Evolutionary conservation across 2,113 vertebrate genomes (phyloP).

Genomic region (Oreochromis tanganicae): DNA sequence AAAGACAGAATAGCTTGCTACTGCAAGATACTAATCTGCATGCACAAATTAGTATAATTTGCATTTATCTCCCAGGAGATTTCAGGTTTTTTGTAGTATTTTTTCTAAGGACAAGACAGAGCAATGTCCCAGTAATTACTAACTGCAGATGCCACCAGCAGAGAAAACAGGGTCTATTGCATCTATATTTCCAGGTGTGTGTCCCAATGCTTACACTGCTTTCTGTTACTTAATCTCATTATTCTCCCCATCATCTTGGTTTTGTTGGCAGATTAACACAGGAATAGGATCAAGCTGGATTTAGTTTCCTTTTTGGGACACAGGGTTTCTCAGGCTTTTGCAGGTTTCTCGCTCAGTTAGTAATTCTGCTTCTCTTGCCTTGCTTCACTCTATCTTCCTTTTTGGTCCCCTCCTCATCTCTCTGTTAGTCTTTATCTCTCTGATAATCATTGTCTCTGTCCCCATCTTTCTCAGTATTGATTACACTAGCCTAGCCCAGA

Average conservation of each 20-base stretch:
- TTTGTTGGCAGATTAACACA: constrained; percentile 46
- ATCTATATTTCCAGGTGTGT: constrained; percentile 17
- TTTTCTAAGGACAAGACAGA: background rate
- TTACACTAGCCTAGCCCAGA: background rate
- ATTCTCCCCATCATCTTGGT: constrained; percentile 40
- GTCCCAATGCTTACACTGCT: constrained; percentile 15
- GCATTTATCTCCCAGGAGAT: background rate
- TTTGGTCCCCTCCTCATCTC: background rate
- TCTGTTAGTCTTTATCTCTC: background rate
- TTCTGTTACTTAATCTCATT: constrained; percentile 49
- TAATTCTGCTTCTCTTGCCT: constrained; percentile 9
- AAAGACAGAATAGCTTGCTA: background rate
- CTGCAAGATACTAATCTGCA: background rate
- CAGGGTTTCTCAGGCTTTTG: background rate
- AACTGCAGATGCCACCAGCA: background rate
- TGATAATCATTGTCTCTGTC: background rate
- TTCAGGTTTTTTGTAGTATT: background rate
- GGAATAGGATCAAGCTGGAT: constrained; percentile 41
- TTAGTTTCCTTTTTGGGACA: constrained; percentile 41
- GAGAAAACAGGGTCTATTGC: background rate
- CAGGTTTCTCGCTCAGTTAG: constrained; percentile 7
- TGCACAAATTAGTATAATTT: background rate
- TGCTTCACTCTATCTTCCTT: background rate
- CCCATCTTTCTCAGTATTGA: background rate
- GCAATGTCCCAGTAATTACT: background rate